These are phyloP conservation scores for Phaenicophaeus curvirostris DNA, from an alignment of 2,797 vertebrate genomes.

Conservation along the genomic window DNA sequence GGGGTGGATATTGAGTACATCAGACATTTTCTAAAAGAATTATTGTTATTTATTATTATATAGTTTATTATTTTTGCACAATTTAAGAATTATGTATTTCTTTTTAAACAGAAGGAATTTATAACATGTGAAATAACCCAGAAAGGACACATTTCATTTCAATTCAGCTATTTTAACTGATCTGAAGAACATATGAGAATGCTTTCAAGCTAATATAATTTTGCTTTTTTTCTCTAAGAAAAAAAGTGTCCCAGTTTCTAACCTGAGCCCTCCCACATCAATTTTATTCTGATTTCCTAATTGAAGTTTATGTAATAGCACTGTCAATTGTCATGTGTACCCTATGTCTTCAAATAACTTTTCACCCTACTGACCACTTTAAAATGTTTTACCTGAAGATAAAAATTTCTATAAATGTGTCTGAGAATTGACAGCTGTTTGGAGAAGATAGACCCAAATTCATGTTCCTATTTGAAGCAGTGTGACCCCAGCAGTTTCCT, in stretches of 20 bases:
- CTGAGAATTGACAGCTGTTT: background rate
- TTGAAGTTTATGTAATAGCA: background rate
- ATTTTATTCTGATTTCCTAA: background rate
- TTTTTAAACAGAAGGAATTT: background rate
- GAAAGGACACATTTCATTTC: background rate
- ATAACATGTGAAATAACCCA: background rate
- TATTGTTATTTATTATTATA: background rate
- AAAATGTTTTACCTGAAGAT: background rate
- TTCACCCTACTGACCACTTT: background rate
- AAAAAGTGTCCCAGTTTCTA: background rate
- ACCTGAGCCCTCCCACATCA: background rate
- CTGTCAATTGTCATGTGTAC: background rate
- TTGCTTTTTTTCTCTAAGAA: background rate
- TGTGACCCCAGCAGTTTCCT: background rate
- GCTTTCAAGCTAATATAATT: background rate
- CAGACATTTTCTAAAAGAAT: background rate
- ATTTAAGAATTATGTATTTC: background rate
- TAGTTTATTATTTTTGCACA: too few species aligned
- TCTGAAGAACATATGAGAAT: background rate
- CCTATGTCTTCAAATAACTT: background rate
- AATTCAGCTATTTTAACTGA: background rate
- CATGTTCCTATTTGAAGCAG: background rate
- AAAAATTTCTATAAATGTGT: background rate
- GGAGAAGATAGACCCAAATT: background rate
- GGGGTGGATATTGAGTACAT: background rate